phyloP scores from a whole-genome alignment of 2,113 vertebrate species.

The Lepisosteus osseus region DNA sequence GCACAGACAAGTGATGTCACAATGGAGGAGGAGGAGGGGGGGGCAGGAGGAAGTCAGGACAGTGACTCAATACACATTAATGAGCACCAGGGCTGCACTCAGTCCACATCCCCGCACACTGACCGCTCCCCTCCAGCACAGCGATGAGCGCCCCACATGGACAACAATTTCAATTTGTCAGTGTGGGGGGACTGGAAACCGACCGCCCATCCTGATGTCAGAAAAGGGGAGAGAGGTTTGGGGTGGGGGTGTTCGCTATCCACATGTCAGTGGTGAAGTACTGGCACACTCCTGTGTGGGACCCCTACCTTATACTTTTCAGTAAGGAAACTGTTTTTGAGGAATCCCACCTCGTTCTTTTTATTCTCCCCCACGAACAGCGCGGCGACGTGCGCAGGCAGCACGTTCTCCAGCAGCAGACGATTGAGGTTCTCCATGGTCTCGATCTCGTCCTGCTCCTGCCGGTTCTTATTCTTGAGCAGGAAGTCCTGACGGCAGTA shows the following conservation, averaged over 20 bases:
- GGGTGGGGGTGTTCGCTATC: conserved; percentile 10
- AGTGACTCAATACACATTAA: too few relatives aligned
- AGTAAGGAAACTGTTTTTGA: conserved; percentile 41
- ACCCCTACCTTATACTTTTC: conserved; percentile 47
- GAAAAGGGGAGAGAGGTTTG: background rate
- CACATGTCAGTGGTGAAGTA: background rate
- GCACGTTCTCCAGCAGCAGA: conserved; percentile 91
- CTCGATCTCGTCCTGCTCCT: conserved; percentile 92
- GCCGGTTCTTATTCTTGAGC: conserved; percentile 93
- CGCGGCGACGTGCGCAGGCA: conserved; percentile 88
- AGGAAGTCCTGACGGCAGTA: conserved; percentile 88
- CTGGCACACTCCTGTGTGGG: conserved; percentile 1
- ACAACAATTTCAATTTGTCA: background rate
- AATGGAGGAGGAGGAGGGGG: too few relatives aligned
- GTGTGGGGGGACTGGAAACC: background rate
- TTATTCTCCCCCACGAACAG: conserved; percentile 93
- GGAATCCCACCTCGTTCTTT: conserved; percentile 82
- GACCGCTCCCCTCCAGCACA: too few relatives aligned
- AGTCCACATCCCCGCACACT: too few relatives aligned
- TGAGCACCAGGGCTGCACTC: too few relatives aligned
- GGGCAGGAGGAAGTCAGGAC: too few relatives aligned
- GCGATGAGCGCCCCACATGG: too few relatives aligned
- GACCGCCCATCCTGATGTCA: background rate
- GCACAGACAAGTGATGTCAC: too few relatives aligned
- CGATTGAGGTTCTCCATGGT: conserved; percentile 96